Conservation (phyloP, 1,140 invertebrate genomes). For the Hycleus cichorii region DNA sequence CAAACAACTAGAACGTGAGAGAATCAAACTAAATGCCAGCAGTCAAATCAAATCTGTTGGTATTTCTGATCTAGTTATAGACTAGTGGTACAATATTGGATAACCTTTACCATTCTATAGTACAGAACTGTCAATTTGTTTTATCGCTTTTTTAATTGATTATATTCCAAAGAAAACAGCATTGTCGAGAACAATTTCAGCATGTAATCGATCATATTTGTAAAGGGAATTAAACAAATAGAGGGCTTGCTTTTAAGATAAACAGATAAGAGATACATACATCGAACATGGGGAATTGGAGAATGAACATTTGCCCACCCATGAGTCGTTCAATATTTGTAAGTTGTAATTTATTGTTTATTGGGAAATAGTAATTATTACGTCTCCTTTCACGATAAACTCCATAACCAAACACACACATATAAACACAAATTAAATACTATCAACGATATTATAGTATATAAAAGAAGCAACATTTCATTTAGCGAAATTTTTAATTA, state of each 20-base stretch:
- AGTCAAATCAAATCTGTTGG: constrained; percentile 1
- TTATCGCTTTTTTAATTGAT: too few relatives aligned
- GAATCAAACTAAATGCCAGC: constrained; percentile 19
- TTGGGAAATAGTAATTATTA: constrained; percentile 29
- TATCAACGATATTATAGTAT: constrained; percentile 1
- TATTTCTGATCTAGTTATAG: constrained; percentile 16
- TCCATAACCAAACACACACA: not conserved
- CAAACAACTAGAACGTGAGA: constrained; percentile 23
- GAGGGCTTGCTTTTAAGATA: constrained; percentile 27
- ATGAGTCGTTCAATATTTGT: constrained; percentile 26
- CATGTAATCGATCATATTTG: constrained; percentile 23
- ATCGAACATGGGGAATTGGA: constrained; percentile 25
- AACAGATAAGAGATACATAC: constrained; percentile 22
- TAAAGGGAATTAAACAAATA: constrained; percentile 26
- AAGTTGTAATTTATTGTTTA: constrained; percentile 26
- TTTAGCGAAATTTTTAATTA: constrained; percentile 15
- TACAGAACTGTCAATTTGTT: too few relatives aligned
- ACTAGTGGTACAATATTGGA: too few relatives aligned
- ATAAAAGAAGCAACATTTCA: constrained; percentile 6
- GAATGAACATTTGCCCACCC: constrained; percentile 31
- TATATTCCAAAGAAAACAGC: too few relatives aligned
- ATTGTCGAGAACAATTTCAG: too few relatives aligned
- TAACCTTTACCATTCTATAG: too few relatives aligned
- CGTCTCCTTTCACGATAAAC: constrained; percentile 17
- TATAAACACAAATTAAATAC: constrained; percentile 1